Conservation (phyloP, 2,797 vertebrate genomes). For the Gymnothorax javanicus region DNA sequence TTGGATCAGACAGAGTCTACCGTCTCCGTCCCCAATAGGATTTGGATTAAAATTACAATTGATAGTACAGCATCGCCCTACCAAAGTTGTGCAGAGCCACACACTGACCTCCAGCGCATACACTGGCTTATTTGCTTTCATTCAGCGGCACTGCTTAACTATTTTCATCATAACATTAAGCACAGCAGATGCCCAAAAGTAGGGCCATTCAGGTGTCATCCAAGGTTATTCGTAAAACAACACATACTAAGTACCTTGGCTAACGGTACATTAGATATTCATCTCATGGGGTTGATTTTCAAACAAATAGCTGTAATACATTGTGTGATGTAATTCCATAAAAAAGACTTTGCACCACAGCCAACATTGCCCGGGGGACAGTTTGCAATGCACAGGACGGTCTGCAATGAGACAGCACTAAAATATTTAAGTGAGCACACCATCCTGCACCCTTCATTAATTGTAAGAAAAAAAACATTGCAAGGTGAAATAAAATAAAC, state of each 20-base stretch:
- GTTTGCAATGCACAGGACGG: background rate
- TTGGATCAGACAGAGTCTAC: background rate
- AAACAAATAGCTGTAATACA: no score
- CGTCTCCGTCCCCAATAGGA: background rate
- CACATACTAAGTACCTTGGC: background rate
- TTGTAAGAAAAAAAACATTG: background rate
- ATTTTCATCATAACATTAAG: background rate
- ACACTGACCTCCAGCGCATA: background rate
- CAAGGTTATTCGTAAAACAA: background rate
- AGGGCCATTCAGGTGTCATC: background rate
- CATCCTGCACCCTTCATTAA: background rate
- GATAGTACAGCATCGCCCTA: background rate
- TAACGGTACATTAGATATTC: background rate
- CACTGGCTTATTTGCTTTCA: background rate
- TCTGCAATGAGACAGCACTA: background rate
- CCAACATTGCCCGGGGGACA: background rate
- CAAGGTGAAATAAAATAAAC: slow-evolving; percentile 37
- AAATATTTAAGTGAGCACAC: background rate
- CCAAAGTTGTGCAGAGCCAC: background rate
- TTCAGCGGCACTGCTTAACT: background rate
- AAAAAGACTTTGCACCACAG: background rate
- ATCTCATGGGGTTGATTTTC: background rate
- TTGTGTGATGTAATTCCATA: background rate
- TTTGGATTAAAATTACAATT: slow-evolving; percentile 1
- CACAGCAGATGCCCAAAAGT: background rate